Conservation (phyloP, 2,113 vertebrate genomes). For the Hypocryptadius cinnamomeus region DNA sequence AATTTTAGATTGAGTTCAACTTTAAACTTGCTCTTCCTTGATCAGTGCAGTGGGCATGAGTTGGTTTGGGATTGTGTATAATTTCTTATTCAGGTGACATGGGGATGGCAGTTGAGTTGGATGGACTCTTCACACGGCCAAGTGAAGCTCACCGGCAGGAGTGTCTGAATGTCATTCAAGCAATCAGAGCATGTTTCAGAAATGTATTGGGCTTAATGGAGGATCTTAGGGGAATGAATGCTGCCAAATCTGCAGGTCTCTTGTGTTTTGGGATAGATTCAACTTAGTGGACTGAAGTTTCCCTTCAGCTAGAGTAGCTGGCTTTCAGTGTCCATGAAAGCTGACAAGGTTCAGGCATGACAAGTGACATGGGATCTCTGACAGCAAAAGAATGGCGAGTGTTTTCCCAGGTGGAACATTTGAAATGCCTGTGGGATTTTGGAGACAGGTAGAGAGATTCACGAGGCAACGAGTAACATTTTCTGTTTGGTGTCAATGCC, state of each 20-base stretch:
- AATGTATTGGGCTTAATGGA: background rate
- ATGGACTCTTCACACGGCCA: accelerated
- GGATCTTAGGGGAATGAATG: background rate
- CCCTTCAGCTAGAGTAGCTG: background rate
- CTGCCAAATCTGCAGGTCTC: background rate
- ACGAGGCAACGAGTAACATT: background rate
- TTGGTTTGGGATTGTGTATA: background rate
- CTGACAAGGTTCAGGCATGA: background rate
- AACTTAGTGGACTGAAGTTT: background rate
- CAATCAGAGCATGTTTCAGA: background rate
- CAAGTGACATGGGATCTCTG: background rate
- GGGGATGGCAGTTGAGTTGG: background rate
- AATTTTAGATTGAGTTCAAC: background rate
- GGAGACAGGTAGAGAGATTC: background rate
- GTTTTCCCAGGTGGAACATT: background rate
- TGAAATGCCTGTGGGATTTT: background rate
- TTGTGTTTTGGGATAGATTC: background rate
- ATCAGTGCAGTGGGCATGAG: background rate
- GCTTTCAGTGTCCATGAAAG: background rate
- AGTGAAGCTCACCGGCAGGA: background rate
- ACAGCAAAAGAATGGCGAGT: background rate
- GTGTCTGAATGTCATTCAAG: background rate
- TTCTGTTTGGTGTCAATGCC: background rate
- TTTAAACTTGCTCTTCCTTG: background rate
- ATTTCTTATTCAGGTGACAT: background rate